Conservation (phyloP, 2,888 invertebrate species). For the Drosophila imparisetae region DNA sequence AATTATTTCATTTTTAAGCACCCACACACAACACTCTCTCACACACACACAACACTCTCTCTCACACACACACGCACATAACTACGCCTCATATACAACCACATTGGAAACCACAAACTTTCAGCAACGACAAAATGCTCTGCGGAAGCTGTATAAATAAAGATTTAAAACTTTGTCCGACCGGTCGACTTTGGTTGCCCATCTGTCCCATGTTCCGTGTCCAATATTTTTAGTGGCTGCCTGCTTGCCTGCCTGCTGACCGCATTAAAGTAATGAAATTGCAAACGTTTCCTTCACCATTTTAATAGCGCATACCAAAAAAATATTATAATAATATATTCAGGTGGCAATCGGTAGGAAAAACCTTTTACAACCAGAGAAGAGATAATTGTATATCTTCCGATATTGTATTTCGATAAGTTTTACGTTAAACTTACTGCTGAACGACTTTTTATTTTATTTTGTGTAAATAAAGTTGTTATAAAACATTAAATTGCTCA, state of each 20-base stretch:
- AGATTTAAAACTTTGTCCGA: conserved; percentile 71
- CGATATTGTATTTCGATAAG: background rate
- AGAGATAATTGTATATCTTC: background rate
- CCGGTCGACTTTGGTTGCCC: conserved; percentile 26
- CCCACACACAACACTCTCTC: conserved; percentile 15
- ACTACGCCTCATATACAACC: background rate
- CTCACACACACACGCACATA: conserved; percentile 3
- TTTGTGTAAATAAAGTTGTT: background rate
- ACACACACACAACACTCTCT: conserved; percentile 13
- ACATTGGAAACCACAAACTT: conserved; percentile 50
- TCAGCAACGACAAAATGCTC: conserved; percentile 55
- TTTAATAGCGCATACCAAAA: conserved; percentile 1
- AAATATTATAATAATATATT: background rate
- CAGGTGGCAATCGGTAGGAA: background rate
- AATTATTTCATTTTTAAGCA: conserved; percentile 69
- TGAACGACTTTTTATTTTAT: no score
- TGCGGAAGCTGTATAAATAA: conserved; percentile 76
- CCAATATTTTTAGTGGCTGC: conserved; percentile 19
- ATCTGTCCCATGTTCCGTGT: conserved; percentile 25
- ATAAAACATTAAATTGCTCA: background rate
- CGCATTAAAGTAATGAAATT: conserved; percentile 72
- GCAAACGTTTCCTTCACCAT: conserved; percentile 37
- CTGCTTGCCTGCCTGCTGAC: conserved; percentile 10
- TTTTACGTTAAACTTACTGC: background rate
- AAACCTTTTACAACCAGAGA: background rate